Evolutionary conservation across 2,888 invertebrate genomes (phyloP), one percentile per base, ranked within the genome.

Genomic region (Caenorhabditis sinica): DNA sequence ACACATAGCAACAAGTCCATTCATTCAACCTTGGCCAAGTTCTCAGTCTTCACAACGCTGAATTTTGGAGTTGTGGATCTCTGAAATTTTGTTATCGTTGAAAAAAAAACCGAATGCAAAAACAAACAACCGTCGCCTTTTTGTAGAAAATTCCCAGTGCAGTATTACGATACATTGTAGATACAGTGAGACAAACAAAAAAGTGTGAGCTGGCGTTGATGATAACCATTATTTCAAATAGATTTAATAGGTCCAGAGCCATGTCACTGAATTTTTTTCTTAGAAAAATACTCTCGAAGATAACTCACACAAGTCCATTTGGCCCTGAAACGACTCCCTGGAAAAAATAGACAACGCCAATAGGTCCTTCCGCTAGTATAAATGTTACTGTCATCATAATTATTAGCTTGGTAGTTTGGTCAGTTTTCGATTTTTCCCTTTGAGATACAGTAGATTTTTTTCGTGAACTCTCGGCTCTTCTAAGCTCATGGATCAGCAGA

Each of bases 331-430:
- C 36, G 36, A 60, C n/a, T 17, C 60, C 36, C 20, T 60, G 60
- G 9, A 36, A 36, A 36, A 60, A 60, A 20, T 60, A 60, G 17
- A 36, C 60, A 9, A 60, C 11, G n/a, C 60, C 60, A 33, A 36
- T 8, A 1, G 60, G 60, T 20, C 60, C 60, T 33, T 60, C 60
- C 8, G 60, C 60, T 8, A 17, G 4, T 5, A 60, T 60, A 60
- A 60, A 60, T 9, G 60, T 60, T 5, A 60, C 20, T 9, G 60
- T 20, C 60, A 60, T 60, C n/a, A 60, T 33, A 2, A 36, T 60
- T 6, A 60, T 36, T 36, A 60, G 36, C 15, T 60, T 60, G 4
- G 60, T 60, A 6, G 60, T 60, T 6, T 33, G 36, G 13, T 60
- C 60, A 2, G 33, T 17, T 36, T 60, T 60, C 1, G 60, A 30